Conservation (phyloP, 2,888 invertebrate species). For the Noctua janthina region DNA sequence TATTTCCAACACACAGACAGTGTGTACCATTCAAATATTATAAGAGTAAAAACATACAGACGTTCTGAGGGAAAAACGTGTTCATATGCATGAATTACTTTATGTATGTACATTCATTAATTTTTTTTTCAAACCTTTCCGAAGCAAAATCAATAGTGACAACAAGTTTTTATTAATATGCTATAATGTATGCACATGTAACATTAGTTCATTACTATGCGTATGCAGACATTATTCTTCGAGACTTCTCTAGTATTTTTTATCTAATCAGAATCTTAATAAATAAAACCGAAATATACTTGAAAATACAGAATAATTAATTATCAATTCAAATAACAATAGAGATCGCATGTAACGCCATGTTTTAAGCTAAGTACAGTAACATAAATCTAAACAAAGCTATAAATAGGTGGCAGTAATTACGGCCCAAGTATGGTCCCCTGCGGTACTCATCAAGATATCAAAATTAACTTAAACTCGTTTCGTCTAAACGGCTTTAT, state of each 20-base stretch:
- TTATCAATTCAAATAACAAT: constrained; percentile 14
- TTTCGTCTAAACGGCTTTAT: constrained; percentile 8
- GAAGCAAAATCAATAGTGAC: constrained; percentile 40
- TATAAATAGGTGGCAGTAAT: constrained; percentile 10
- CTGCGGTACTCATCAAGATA: constrained; percentile 28
- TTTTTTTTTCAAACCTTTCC: constrained; percentile 21
- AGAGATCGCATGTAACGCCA: constrained; percentile 12
- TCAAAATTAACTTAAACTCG: constrained; percentile 11
- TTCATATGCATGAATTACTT: constrained; percentile 39
- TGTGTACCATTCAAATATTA: constrained; percentile 49
- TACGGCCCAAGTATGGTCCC: constrained; percentile 29
- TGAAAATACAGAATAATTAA: constrained; percentile 17
- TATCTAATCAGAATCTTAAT: constrained; percentile 18
- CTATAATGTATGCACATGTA: constrained; percentile 28
- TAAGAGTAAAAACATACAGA: constrained; percentile 43
- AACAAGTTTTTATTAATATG: constrained; percentile 25
- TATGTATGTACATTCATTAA: constrained; percentile 44
- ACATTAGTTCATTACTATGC: constrained; percentile 13
- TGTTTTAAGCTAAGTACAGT: constrained; percentile 11
- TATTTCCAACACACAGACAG: constrained; percentile 31
- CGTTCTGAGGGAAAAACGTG: constrained; percentile 41
- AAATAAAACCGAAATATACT: constrained; percentile 8
- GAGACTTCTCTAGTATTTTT: background rate
- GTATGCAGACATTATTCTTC: constrained; percentile 9
- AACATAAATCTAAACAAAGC: constrained; percentile 20